Evolutionary conservation across 2,888 invertebrate genomes (phyloP), one percentile per base, ranked within the genome.

Genomic region (Dryocosmus kuriphilus): DNA sequence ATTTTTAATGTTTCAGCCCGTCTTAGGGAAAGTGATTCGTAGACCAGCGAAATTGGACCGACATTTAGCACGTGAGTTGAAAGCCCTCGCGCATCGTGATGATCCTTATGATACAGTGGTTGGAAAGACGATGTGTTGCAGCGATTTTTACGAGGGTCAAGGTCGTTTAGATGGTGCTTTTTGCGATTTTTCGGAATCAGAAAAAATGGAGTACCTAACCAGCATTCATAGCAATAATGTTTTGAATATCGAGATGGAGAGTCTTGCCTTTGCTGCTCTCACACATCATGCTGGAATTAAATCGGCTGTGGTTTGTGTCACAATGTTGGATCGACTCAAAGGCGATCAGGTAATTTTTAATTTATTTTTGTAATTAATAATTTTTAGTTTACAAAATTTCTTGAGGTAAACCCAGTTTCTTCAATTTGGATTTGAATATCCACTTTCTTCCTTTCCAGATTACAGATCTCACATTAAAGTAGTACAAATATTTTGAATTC

Each of bases 121-220:
- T 74, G 99, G 99, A 67, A 97, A 96, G 90, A 99, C 99, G 0
- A 95, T 99, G 95, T 98, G 99, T 92, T 97, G 99, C 14, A 96
- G 97, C 89, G 99, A 99, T 92, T 99, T 99, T 91, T 99, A 99
- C 91, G 99, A 99, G 94, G 98, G 98, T 41, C 99, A 99, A 93
- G 98, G 97, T 24, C 94, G 99, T 61, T 92, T 98, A 83, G 99
- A 99, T 91, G 99, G 99, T 1, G 98, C 98, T 6, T 98, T 99
- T 92, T 99, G 99, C 92, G 98, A 98, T 87, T 98, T 97, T 92
- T 95, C 94, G 2, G 96, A 97, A 89, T 92, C 94, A n/a, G 98
- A 99, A 83, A 98, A 98, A 92, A 95, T 97, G 94, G 95, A 95
- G 71, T 99, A 97, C 90, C 92, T 99, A 86, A 94, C 94, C 84